Conservation (phyloP, 1,140 invertebrate species). For the Odontomachus brunneus region DNA sequence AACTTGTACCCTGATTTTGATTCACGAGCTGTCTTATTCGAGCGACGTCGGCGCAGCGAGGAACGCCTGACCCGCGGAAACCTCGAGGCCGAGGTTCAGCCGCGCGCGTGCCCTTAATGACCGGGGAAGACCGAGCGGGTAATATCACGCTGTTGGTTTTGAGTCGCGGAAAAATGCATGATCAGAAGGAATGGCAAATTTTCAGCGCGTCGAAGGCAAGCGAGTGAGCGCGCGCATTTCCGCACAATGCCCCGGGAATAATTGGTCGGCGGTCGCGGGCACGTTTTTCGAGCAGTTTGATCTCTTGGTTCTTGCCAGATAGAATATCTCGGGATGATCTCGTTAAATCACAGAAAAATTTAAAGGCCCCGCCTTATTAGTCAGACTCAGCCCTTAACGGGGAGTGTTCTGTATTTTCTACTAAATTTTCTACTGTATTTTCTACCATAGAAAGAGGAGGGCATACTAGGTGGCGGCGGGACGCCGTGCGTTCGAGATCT, state of each 20-base stretch:
- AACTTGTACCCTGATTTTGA: slow-evolving; percentile 44
- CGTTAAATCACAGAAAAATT: not conserved
- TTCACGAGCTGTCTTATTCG: slow-evolving; percentile 41
- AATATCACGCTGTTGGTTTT: slow-evolving; percentile 4
- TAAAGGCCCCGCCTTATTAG: too few species aligned
- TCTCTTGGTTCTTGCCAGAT: not conserved
- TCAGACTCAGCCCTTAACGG: too few species aligned
- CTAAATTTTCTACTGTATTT: too few species aligned
- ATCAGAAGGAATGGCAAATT: slow-evolving; percentile 7
- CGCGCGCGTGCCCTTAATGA: too few species aligned
- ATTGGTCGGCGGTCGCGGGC: not conserved
- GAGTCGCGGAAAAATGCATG: slow-evolving; percentile 1
- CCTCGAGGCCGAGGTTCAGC: not conserved
- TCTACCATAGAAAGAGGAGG: too few species aligned
- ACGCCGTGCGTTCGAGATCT: too few species aligned
- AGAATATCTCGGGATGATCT: not conserved
- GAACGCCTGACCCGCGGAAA: too few species aligned
- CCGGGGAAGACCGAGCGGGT: not conserved
- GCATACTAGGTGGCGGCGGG: too few species aligned
- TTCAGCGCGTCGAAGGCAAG: not conserved
- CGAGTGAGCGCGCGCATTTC: not conserved
- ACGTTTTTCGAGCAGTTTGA: not conserved
- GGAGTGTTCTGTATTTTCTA: too few species aligned
- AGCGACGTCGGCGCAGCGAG: too few species aligned
- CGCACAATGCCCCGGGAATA: not conserved